phyloP scores from a whole-genome alignment of 2,797 vertebrate species.

The Parambassis ranga region DNA sequence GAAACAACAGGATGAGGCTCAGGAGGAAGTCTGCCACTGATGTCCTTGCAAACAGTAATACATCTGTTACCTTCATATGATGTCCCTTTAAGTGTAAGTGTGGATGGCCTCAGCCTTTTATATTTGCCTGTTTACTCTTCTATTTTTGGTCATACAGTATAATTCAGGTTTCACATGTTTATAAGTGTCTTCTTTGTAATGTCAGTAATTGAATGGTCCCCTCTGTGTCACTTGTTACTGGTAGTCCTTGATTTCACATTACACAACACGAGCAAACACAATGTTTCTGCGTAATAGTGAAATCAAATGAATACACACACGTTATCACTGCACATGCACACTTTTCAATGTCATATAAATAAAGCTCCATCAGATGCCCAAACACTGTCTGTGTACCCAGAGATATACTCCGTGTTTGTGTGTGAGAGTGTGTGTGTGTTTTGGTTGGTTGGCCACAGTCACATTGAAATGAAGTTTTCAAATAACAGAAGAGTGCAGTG shows the following conservation, averaged over 20 bases:
- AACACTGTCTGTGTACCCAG: constrained; percentile 11
- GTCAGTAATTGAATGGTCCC: not conserved
- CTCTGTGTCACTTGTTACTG: not conserved
- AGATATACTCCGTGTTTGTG: not conserved
- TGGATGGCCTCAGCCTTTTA: no score
- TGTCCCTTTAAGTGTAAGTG: no score
- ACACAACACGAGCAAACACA: constrained; percentile 30
- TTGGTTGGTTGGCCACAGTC: constrained; percentile 1
- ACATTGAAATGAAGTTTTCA: constrained; percentile 29
- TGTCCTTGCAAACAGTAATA: not conserved
- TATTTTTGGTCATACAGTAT: not conserved
- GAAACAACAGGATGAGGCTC: constrained; percentile 4
- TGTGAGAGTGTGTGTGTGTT: not conserved
- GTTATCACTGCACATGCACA: constrained; percentile 4
- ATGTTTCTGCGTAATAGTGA: constrained; percentile 20
- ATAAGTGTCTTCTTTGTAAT: constrained; percentile 1
- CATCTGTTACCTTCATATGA: no score
- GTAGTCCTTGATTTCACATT: constrained; percentile 45
- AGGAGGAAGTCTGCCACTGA: not conserved
- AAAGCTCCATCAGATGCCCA: constrained; percentile 25
- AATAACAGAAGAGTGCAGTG: constrained; percentile 18
- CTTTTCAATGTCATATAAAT: constrained; percentile 15
- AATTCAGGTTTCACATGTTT: not conserved
- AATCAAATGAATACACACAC: constrained; percentile 20
- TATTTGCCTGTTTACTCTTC: not conserved